A percentile compares a stretch with the other conserved stretches of the same genome.
phyloP scores from a whole-genome alignment of 2,888 invertebrate genomes.

The Cephus runcator region DNA sequence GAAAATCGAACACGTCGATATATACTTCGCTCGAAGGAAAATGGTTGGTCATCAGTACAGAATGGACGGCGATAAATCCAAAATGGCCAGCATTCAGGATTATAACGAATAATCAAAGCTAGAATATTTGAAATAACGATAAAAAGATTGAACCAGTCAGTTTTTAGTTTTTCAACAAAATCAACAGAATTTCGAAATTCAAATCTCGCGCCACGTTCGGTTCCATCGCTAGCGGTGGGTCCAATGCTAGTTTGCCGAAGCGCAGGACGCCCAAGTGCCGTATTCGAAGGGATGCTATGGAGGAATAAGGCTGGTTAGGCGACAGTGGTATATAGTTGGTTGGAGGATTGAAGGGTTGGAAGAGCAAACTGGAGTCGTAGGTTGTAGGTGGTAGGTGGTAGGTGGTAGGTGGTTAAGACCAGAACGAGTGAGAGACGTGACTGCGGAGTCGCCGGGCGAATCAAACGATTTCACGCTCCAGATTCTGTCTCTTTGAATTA shows the following conservation, averaged over 20 bases:
- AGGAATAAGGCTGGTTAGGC: neutral
- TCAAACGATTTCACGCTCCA: constrained; percentile 63
- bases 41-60: neutral
- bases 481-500: constrained; percentile 37
- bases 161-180: neutral
- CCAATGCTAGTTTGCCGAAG: too few relatives aligned
- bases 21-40: neutral
- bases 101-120: neutral
- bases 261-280: neutral
- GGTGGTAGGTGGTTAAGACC: constrained; percentile 17
- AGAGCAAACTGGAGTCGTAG: neutral
- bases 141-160: neutral
- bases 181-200: neutral
- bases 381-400: neutral
- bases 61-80: neutral
- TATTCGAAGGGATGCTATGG: neutral
- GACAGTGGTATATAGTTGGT: neutral
- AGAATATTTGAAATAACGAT: neutral
- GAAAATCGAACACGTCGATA: neutral
- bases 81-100: neutral
- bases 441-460: constrained; percentile 52
- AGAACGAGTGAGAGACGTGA: constrained; percentile 47
- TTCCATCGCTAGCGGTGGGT: neutral
- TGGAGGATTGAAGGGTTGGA: neutral
- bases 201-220: neutral